Evolutionary conservation across 2,797 vertebrate genomes (phyloP).

Genomic region (Lindbergichthys nudifrons): DNA sequence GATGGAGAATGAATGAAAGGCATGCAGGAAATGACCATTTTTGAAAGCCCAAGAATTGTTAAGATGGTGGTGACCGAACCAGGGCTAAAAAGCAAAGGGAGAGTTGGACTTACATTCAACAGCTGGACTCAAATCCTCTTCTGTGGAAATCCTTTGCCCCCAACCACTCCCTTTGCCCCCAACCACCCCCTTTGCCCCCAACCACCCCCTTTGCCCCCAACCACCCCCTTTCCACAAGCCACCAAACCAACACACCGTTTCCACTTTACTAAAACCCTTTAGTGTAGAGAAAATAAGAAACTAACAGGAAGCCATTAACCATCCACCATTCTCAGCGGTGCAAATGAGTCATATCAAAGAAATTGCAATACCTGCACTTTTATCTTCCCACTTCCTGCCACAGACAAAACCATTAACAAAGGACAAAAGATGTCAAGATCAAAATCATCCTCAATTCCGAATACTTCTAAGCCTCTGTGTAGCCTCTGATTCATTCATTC

Average conservation of each 20-base stretch:
- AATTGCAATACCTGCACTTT: not conserved
- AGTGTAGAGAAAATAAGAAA: not conserved
- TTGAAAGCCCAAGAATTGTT: slow-evolving; percentile 53
- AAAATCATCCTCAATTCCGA: not conserved
- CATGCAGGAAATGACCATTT: slow-evolving; percentile 53
- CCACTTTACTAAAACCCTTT: not conserved
- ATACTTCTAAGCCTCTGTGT: slow-evolving; percentile 11
- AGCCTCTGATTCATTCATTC: not conserved
- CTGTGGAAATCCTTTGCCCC: not conserved
- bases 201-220: not conserved
- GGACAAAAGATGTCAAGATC: slow-evolving; percentile 3
- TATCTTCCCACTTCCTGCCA: slow-evolving; percentile 5
- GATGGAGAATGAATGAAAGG: slow-evolving; percentile 68
- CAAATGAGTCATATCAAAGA: not conserved
- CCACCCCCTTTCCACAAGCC: not conserved
- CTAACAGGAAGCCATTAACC: not conserved
- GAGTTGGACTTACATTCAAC: too few species aligned
- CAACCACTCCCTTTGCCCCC: too few species aligned
- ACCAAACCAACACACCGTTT: not conserved
- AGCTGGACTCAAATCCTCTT: not conserved
- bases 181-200: not conserved
- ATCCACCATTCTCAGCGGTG: not conserved
- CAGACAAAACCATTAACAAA: slow-evolving; percentile 1
- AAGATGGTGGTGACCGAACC: too few species aligned
- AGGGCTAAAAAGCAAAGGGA: too few species aligned